These are phyloP conservation scores for Ammodytes dubius DNA, from an alignment of 2,113 vertebrate species.

Conservation along the genomic window DNA sequence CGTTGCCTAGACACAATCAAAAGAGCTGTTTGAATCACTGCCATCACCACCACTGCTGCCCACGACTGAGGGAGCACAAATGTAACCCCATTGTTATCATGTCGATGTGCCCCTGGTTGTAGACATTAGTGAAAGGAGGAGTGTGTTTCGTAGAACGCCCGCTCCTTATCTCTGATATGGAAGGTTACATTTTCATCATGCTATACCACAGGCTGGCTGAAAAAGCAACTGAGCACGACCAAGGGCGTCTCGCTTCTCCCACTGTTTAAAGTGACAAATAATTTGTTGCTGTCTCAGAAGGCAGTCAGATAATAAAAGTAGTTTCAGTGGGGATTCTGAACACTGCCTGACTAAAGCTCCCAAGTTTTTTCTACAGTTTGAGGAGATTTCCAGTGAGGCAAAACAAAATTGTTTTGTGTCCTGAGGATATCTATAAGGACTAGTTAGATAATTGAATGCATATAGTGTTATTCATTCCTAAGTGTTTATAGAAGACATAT, in stretches of 20 bases:
- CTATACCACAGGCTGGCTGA: neutral
- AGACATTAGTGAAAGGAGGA: conserved; percentile 39
- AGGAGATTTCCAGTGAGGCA: neutral
- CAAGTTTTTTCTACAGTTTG: neutral
- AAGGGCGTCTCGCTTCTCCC: neutral
- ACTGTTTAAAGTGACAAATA: conserved; percentile 16
- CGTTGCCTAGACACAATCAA: conserved; percentile 51
- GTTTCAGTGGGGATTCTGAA: neutral
- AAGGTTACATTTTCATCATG: conserved; percentile 44
- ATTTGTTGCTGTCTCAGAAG: conserved; percentile 13
- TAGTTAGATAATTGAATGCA: neutral
- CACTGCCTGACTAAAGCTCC: neutral
- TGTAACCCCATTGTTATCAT: conserved; percentile 44
- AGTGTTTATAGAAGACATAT: neutral
- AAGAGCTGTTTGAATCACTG: conserved; percentile 40
- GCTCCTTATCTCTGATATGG: conserved; percentile 23
- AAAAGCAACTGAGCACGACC: conserved; percentile 17
- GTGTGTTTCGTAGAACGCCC: conserved; percentile 30
- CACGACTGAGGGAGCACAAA: conserved; percentile 32
- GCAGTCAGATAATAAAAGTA: conserved; percentile 8
- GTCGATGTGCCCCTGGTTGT: conserved; percentile 28
- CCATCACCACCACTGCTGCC: conserved; percentile 17
- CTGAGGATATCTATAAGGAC: neutral
- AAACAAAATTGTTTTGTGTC: neutral
- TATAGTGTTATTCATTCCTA: neutral